Evolutionary conservation across 2,797 vertebrate species (phyloP).

Genomic region (Nyctibius grandis): DNA sequence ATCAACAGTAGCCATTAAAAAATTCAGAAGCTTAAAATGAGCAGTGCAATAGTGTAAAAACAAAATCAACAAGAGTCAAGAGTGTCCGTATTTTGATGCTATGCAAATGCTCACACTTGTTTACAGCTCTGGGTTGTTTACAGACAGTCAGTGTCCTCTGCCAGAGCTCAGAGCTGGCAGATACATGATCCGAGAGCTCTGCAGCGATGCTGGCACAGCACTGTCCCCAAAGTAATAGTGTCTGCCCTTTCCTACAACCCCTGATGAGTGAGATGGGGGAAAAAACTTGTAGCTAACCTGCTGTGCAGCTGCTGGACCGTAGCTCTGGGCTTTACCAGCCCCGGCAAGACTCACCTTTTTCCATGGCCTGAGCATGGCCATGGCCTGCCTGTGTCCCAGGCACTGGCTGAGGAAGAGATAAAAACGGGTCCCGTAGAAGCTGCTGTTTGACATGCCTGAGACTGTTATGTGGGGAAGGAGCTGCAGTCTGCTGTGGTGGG

Average conservation of each 20-base stretch:
- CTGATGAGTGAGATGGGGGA: not conserved
- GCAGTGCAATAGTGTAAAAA: not conserved
- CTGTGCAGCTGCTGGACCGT: not conserved
- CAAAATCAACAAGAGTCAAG: not conserved
- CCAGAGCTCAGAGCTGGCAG: not conserved
- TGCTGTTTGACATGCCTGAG: fast-evolving
- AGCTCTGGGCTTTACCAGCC: not conserved
- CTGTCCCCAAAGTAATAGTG: not conserved
- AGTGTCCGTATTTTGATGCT: not conserved
- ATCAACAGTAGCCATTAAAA: not conserved
- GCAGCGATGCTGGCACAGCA: fast-evolving
- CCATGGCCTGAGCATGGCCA: not conserved
- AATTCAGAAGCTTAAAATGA: not conserved
- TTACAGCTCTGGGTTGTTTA: not conserved
- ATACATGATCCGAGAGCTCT: not conserved
- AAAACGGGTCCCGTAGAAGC: not conserved
- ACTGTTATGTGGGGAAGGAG: not conserved
- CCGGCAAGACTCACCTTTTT: fast-evolving
- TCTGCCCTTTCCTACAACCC: not conserved
- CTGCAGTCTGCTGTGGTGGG: not conserved
- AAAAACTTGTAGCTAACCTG: fast-evolving
- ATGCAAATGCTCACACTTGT: fast-evolving
- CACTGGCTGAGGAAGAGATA: not conserved
- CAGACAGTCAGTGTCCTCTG: not conserved
- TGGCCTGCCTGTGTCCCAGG: not conserved